Evolutionary conservation across 2,888 invertebrate genomes (phyloP), one percentile per base, ranked within the genome.

Genomic region (Eumerus sabulonum): DNA sequence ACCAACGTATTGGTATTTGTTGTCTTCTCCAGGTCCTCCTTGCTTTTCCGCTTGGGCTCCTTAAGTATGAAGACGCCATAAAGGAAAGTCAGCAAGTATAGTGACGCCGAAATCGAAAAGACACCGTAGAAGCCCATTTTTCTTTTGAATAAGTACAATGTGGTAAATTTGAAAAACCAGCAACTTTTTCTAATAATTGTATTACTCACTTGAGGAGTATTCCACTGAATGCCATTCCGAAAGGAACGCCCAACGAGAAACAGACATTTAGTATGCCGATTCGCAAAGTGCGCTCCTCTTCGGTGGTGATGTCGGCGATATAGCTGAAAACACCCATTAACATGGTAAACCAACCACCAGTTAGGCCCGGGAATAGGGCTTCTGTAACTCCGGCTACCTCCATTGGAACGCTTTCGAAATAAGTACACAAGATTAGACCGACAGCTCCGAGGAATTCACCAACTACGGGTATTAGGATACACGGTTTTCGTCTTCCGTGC

Each of bases 291-390:
- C 96, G 92, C 83, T 93, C 94, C 87, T 96, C 94, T 81, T 94
- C 92, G 1, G 94, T 93, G 1, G 96, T 96, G 13, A 96, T 94
- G 86, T 97, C 96, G 1, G 94, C 95, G 72, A 97, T 94, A 86
- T 96, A 97, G 89, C 95, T 95, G 89, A 97, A 95, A 82, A 96
- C 93, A 16, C 95, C 95, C 95, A 96, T 95, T 84, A 96, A 93
- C 95, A 95, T 95, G 35, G 95, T 95, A 86, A 95, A 95, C 95
- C 95, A 95, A 9, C 95, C 95, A 9, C 95, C 89, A 0, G 95
- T 94, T 7, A 95, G 85, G 0, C 95, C 95, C 1, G 95, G 95
- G 87, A 95, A 95, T 82, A 95, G 90, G 0, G 94, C 94, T 87
- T 95, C 95, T 0, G 94, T 93, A 4, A 95, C 91, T 0, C 94